Base-by-base conservation (phyloP, 2,888 invertebrate genomes). In the Folsomia manolachei region DNA sequence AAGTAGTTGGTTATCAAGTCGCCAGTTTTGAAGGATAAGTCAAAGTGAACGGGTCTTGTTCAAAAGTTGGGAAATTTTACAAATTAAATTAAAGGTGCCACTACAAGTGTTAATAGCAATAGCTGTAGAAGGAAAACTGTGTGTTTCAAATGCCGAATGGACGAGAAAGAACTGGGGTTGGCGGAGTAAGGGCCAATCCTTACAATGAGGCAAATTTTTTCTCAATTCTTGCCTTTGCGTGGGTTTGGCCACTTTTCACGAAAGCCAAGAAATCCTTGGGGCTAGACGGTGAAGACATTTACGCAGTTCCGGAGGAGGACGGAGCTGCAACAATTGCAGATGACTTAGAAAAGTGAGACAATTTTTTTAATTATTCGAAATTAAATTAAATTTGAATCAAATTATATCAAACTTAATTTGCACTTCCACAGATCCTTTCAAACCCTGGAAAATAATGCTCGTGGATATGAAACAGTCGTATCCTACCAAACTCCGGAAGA, bases 231-330 rank as follows among this genome's bases (percentile, higher is more conserved):
- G 24, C 71, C 1, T 26, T 74, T 1, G 18, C 62, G n/a, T 74
- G 74, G 74, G 68, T 74, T 19, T 74, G 74, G 74, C 69, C 74
- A 24, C 66, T 71, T 21, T 74, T 74, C 21, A 1, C 25, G 1
- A 21, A 60, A 19, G 73, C 71, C 14, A 67, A 64, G 4, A 53
- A 51, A 11, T 14, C 27, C 0, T 26, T 68, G 18, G 61, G 18
- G 1, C 14, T 23, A 4, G 63, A 52, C 52, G n/a, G 27, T 21
- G 69, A 72, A 21, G 72, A 72, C 26, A 26, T 72, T 1, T 64
- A 26, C 21, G 69, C 64, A 64, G 64, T 69, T 25, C 63, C 72
- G 1, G 51, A 27, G 1, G 64, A 72, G 18, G 69, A 69, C 19
- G 19, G 69, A 26, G 68, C 72, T 1, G 25, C 1, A 39, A 23